Evolutionary conservation across 2,113 vertebrate species (phyloP), one percentile per base, ranked within the genome.

Genomic region (Onychostruthus taczanowskii): DNA sequence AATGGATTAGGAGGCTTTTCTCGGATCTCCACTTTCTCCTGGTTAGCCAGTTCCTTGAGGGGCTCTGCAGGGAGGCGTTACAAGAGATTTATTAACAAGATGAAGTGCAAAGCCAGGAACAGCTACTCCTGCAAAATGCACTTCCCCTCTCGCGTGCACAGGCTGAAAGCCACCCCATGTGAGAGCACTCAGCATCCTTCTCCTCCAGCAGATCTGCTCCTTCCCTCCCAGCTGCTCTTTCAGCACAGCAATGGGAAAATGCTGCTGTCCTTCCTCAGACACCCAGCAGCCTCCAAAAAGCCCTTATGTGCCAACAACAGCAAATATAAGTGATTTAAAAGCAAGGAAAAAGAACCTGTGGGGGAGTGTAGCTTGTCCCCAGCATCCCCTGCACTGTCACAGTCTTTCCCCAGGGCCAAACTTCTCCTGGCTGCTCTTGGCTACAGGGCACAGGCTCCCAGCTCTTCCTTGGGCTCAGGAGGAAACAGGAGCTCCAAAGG

Each of bases 11-110:
- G 52, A 90, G 83, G 94, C 31, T 96, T 85, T 84, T 70, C 93
- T 72, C 24, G 73, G 56, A 90, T 91, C 95, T 95, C 13, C 16
- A 50, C 87, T 90, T 75, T 85, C 94, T 86, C 92, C 85, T 4
- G 14, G 30, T 75, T 84, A 87, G 84, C 76, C 5, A 31, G 31
- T 24, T 77, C 92, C 93, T 92, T 13, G 41, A 94, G 87, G 87
- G 74, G 67, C 94, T 85, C 96, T 69, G 81, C 41, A 1, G 90
- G 80, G 87, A 95, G 82, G 74, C 35, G 59, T 90, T 93, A 87
- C 28, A 47, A 13, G 68, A 84, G 95, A 85, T 92, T 95, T 90
- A 96, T 92, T 94, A 93, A 94, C 63, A 37, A 73, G 89, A 92
- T 80, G 64, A 96, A 90, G 66, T 16, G 67, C 92, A 53, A 15